A percentile compares a stretch with the other conserved stretches of the same genome.
These are phyloP conservation scores for Larimichthys polyactis DNA, from an alignment of 2,113 vertebrate genomes.

Conservation along the genomic window DNA sequence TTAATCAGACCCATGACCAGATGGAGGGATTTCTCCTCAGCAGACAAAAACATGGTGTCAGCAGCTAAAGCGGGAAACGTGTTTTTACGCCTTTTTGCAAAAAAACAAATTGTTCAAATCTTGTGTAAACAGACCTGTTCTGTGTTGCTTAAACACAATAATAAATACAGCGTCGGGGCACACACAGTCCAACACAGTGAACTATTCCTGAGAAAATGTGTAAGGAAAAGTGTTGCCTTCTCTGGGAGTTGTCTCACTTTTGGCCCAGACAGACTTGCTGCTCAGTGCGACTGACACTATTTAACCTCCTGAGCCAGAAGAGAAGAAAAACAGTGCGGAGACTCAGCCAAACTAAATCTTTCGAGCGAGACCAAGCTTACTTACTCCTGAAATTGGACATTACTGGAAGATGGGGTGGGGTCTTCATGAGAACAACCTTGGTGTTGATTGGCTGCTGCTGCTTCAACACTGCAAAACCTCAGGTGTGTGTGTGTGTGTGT, in stretches of 20 bases:
- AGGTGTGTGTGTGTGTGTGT: slow-evolving; percentile 62
- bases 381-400: slow-evolving; percentile 72
- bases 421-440: slow-evolving; percentile 43
- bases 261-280: slow-evolving; percentile 63
- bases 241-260: slow-evolving; percentile 65
- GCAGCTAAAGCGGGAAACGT: slow-evolving; percentile 63
- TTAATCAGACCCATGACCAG: slow-evolving; percentile 84
- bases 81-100: slow-evolving; percentile 56
- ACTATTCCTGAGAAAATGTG: slow-evolving; percentile 49
- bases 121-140: slow-evolving; percentile 28
- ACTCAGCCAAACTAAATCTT: slow-evolving; percentile 74
- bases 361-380: slow-evolving; percentile 53
- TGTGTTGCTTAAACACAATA: slow-evolving; percentile 28
- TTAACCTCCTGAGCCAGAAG: slow-evolving; percentile 73
- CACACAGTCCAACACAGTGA: slow-evolving; percentile 32
- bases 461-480: slow-evolving; percentile 62
- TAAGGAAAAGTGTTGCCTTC: slow-evolving; percentile 52
- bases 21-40: slow-evolving; percentile 76
- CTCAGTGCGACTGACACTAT: slow-evolving; percentile 65
- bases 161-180: slow-evolving; percentile 50
- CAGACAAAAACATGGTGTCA: slow-evolving; percentile 73
- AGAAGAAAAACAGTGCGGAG: slow-evolving; percentile 67
- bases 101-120: slow-evolving; percentile 69
- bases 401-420: slow-evolving; percentile 61
- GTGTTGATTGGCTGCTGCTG: slow-evolving; percentile 60